phyloP scores from a whole-genome alignment of 2,888 invertebrate genomes.

The Ectemnius cavifrons region DNA sequence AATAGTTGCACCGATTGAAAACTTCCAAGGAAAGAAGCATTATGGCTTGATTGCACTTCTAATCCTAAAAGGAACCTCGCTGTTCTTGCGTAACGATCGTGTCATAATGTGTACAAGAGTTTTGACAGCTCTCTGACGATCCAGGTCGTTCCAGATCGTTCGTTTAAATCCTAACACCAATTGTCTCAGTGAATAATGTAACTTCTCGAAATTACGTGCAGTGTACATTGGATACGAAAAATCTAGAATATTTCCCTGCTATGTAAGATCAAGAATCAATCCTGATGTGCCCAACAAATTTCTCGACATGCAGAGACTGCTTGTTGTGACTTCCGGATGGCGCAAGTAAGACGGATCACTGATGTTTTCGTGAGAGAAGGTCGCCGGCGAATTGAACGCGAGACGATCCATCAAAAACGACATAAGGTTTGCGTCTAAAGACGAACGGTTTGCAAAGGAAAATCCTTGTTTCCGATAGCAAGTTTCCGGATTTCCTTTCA shows the following conservation, averaged over 20 bases:
- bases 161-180: too few species aligned
- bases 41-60: neutral
- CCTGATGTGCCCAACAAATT: conserved; percentile 16
- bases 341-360: conserved; percentile 63
- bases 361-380: conserved; percentile 18
- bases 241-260: too few species aligned
- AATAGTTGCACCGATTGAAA: neutral
- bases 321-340: conserved; percentile 63
- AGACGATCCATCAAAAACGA: conserved; percentile 52
- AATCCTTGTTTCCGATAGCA: conserved; percentile 23
- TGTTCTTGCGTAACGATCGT: too few species aligned
- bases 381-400: conserved; percentile 26
- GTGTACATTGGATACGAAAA: too few species aligned
- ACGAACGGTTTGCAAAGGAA: conserved; percentile 8
- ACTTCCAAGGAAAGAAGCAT: neutral
- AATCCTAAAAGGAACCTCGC: too few species aligned
- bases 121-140: neutral
- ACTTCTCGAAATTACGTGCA: too few species aligned
- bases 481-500: conserved; percentile 6
- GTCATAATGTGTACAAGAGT: too few species aligned
- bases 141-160: neutral
- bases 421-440: conserved; percentile 29
- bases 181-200: too few species aligned
- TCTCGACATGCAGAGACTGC: conserved; percentile 12
- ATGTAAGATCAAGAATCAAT: too few species aligned